A percentile compares a stretch with the other conserved stretches of the same genome.
These are phyloP conservation scores for Cephalophus harveyi DNA, from an alignment of 2,113 vertebrate genomes.

Conservation along the genomic window DNA sequence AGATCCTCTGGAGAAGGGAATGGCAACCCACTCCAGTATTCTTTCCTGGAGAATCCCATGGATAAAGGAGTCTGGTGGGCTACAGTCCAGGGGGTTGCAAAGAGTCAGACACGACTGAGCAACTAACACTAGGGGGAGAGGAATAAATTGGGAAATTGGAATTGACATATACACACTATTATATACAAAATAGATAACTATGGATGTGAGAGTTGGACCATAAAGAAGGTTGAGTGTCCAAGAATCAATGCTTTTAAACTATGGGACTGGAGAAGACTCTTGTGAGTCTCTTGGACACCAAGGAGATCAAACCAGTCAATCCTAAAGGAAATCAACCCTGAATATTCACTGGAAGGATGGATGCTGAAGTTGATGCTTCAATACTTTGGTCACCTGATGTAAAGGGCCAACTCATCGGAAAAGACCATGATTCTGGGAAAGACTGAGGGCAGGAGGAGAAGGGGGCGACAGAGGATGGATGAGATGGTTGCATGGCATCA, in stretches of 20 bases:
- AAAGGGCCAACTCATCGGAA: background rate
- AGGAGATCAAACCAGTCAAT: background rate
- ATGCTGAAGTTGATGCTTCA: background rate
- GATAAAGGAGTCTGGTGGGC: background rate
- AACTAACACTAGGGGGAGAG: background rate
- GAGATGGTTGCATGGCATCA: background rate
- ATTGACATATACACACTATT: background rate
- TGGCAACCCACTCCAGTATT: background rate
- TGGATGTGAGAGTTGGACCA: background rate
- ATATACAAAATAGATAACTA: background rate
- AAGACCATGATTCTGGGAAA: background rate
- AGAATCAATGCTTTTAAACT: background rate
- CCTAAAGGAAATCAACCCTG: background rate
- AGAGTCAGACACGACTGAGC: background rate
- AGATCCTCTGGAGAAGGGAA: background rate
- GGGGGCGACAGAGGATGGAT: background rate
- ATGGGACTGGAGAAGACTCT: background rate
- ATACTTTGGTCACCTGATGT: background rate
- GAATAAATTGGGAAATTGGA: background rate
- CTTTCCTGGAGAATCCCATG: background rate
- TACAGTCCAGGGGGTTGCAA: fast-evolving
- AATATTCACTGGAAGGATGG: background rate
- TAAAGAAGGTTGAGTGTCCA: background rate
- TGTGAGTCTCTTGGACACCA: background rate
- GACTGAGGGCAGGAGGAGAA: background rate